These are phyloP conservation scores for Ibycter americanus DNA, from an alignment of 2,797 vertebrate genomes.

Conservation along the genomic window DNA sequence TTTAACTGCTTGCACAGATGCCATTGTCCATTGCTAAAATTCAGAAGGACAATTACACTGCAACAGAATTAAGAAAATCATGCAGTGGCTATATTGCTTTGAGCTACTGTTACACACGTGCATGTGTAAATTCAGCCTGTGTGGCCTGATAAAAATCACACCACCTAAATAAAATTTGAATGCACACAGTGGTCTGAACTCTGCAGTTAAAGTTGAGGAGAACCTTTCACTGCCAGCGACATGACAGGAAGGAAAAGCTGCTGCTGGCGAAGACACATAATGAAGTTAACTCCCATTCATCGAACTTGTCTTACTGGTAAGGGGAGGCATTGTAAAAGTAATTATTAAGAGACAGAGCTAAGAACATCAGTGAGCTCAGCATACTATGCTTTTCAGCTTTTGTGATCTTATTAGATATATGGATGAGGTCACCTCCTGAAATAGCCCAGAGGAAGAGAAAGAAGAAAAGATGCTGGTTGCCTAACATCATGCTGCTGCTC, in stretches of 20 bases:
- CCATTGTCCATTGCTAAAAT: not conserved
- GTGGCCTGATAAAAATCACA: not conserved
- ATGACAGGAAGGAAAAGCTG: constrained; percentile 10
- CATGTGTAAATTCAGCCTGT: not conserved
- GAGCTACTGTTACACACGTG: not conserved
- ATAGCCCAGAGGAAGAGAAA: not conserved
- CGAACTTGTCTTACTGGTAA: not conserved
- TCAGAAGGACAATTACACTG: not conserved
- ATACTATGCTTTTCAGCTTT: not conserved
- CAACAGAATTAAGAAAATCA: not conserved
- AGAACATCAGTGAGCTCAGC: constrained; percentile 14
- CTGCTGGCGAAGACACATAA: not conserved
- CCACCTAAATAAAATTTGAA: not conserved
- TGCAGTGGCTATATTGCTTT: not conserved
- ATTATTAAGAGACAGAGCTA: not conserved
- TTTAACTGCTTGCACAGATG: not conserved
- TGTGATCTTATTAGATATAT: constrained; percentile 16
- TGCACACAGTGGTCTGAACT: not conserved
- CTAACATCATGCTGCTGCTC: not conserved
- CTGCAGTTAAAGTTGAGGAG: not conserved
- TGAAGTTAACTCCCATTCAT: constrained; percentile 28
- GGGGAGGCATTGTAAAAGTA: not conserved
- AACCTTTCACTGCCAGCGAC: not conserved
- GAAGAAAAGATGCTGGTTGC: not conserved
- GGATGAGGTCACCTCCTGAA: constrained; percentile 16